A percentile compares a stretch with the other conserved stretches of the same genome.
Conservation (phyloP, 2,113 vertebrate species). For the Cyanocitta stelleri region DNA sequence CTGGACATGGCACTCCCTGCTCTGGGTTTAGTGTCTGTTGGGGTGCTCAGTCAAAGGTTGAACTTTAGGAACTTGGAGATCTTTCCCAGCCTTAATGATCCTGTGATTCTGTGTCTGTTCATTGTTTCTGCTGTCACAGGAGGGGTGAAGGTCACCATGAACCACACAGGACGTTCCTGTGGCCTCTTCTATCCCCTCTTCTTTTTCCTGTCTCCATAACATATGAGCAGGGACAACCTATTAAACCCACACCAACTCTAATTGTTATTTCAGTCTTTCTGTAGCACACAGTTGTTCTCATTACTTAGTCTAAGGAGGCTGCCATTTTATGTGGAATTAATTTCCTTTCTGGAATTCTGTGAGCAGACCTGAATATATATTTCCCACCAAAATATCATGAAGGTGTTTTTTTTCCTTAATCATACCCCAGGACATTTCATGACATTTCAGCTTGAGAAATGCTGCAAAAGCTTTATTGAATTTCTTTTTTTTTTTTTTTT, state of each 20-base stretch:
- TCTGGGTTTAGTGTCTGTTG: background rate
- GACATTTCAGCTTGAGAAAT: background rate
- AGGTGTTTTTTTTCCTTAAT: background rate
- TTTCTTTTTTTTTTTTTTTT: background rate
- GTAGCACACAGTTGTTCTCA: slow-evolving; percentile 12
- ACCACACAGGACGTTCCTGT: background rate
- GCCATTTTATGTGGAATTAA: slow-evolving; percentile 48
- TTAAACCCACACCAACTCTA: background rate
- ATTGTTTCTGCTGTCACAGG: rapidly evolving
- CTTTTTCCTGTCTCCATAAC: background rate
- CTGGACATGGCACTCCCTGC: too few relatives aligned
- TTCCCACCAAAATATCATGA: slow-evolving; percentile 17
- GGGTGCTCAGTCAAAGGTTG: background rate
- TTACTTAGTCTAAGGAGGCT: slow-evolving; percentile 29
- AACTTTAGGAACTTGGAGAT: background rate
- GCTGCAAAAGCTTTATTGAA: slow-evolving; percentile 4
- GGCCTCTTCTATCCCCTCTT: background rate
- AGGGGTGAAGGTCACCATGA: background rate
- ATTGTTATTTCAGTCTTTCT: slow-evolving; percentile 25
- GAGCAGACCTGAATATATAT: slow-evolving; percentile 35
- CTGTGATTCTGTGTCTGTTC: background rate
- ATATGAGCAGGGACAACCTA: background rate
- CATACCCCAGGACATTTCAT: slow-evolving; percentile 9
- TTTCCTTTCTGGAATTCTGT: slow-evolving; percentile 33
- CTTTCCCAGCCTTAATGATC: background rate